Conservation (phyloP, 2,797 vertebrate genomes). For the Eurystomus glaucurus region DNA sequence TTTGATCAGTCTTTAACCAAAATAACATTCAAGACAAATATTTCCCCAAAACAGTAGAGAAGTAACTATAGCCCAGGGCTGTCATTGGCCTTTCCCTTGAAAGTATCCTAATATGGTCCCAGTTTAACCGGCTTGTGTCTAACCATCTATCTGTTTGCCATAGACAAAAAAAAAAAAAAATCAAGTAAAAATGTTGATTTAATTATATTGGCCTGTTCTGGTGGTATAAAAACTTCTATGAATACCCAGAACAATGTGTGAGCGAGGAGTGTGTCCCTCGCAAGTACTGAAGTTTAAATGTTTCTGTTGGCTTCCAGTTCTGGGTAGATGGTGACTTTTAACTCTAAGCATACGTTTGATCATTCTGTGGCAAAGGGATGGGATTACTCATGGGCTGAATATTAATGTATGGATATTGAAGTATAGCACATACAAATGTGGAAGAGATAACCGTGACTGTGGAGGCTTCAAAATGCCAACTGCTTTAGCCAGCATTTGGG, state of each 20-base stretch:
- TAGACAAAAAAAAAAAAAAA: not conserved
- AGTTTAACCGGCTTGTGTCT: not conserved
- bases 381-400: not conserved
- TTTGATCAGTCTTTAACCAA: conserved; percentile 1
- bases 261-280: not conserved
- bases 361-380: not conserved
- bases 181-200: not conserved
- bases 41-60: not conserved
- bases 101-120: not conserved
- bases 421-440: not conserved
- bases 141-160: not conserved
- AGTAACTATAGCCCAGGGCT: not conserved
- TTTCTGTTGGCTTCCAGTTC: conserved; percentile 34
- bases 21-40: not conserved
- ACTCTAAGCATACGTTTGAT: conserved; percentile 3
- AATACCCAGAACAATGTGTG: not conserved
- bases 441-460: not conserved
- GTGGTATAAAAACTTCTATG: conserved; percentile 20
- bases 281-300: conserved; percentile 22
- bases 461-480: not conserved
- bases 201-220: not conserved
- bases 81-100: not conserved
- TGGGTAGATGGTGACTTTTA: conserved; percentile 17
- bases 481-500: not conserved
- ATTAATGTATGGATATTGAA: not conserved